Conservation (phyloP, 2,888 invertebrate genomes). For the Drosophila paranaensis region DNA sequence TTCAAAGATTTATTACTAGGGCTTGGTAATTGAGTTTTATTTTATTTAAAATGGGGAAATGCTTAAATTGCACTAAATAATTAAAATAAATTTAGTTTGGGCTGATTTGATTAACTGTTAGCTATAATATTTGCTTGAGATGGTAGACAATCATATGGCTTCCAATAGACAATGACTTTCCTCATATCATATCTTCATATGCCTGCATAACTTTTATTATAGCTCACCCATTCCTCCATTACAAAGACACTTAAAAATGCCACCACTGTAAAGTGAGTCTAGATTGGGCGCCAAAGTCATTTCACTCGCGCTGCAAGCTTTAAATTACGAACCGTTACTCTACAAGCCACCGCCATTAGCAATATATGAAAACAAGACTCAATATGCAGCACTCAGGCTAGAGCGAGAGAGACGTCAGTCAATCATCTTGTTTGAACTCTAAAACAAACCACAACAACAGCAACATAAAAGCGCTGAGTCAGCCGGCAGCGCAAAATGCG, state of each 20-base stretch:
- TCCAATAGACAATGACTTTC: too few species aligned
- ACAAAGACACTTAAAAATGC: neutral
- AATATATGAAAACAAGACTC: constrained; percentile 3
- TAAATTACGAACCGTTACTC: constrained; percentile 15
- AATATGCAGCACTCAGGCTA: constrained; percentile 5
- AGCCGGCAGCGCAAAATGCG: constrained; percentile 44
- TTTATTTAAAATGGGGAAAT: neutral
- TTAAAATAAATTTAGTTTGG: too few species aligned
- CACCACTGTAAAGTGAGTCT: constrained; percentile 3
- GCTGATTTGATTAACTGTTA: too few species aligned
- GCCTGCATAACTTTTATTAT: neutral
- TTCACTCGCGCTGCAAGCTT: constrained; percentile 2
- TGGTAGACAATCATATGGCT: too few species aligned
- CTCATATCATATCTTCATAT: neutral
- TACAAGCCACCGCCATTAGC: constrained; percentile 1
- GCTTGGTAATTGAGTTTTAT: neutral
- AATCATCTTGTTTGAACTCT: constrained; percentile 36
- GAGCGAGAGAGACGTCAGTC: constrained; percentile 16
- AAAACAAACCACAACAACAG: constrained; percentile 22
- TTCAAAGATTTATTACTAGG: neutral
- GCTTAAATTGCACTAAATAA: too few species aligned
- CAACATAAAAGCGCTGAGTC: constrained; percentile 38
- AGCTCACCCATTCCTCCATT: neutral
- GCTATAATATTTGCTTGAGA: too few species aligned
- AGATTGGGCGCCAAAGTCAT: constrained; percentile 3